Base-by-base conservation (phyloP, 2,888 invertebrate species). In the Omphaloscelis lunosa region DNA sequence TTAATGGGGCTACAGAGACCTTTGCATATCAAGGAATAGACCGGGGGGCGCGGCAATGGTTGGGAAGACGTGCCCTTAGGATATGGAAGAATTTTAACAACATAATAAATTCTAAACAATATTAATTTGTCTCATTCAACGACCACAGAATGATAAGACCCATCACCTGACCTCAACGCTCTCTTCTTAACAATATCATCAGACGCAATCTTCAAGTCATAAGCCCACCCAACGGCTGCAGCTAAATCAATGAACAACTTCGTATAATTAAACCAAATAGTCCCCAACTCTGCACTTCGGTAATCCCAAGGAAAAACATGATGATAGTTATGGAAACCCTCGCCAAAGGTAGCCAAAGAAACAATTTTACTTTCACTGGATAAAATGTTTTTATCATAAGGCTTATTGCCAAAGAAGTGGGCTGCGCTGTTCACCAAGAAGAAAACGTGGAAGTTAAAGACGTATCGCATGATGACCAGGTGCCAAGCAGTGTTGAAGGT, bases 341-440 rank as follows among this genome's bases (percentile, higher is more conserved):
- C 93, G 0, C 94, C 94, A 9, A 91, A 89, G 0, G 90, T 86
- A 0, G 87, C 71, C 0, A 93, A 51, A 0, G 93, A 89, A 0
- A 92, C 91, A 0, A 85, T 11, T 0, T 86, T 79, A 41, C 86
- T 91, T 75, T 94, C 90, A 0, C 82, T 79, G 0, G 94, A 89
- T 23, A 82, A 68, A 2, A 94, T 92, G 53, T 76, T 84, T 81
- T 90, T 92, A 72, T 97, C 95, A 79, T 96, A 96, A 9, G 96
- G 96, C 67, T 93, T 95, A 75, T 91, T 92, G 0, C 96, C 96
- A 91, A 93, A 95, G 39, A 94, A 87, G 90, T 98, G 98, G 12
- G 98, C 98, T 17, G 97, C 97, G 86, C 97, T 97, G 94, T 98
- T 98, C n/a, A 98, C 97, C 29, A 97, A 92, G 97, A 97, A 98